phyloP scores from a whole-genome alignment of 2,888 invertebrate genomes.

The Mycogona germanica region DNA sequence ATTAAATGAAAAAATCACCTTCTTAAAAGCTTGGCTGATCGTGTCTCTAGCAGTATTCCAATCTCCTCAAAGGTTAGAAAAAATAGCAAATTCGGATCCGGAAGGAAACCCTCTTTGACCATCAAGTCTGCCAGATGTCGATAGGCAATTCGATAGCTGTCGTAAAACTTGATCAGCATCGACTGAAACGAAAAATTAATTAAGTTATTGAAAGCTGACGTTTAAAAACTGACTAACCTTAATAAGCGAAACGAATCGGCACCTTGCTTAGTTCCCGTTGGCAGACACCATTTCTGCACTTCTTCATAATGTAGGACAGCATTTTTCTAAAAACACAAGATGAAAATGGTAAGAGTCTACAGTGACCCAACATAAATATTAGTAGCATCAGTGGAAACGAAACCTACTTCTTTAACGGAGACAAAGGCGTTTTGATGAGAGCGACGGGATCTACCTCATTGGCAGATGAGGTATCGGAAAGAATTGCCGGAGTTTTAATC shows the following conservation, averaged over 20 bases:
- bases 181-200: constrained; percentile 20
- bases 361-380: too few relatives aligned
- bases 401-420: too few relatives aligned
- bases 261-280: constrained; percentile 10
- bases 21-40: constrained; percentile 18
- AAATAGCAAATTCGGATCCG: constrained; percentile 20
- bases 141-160: constrained; percentile 19
- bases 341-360: too few relatives aligned
- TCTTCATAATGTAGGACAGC: constrained; percentile 1
- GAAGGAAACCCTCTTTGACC: constrained; percentile 22
- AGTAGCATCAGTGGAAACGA: too few relatives aligned
- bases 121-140: constrained; percentile 18
- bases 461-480: too few relatives aligned
- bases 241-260: not conserved
- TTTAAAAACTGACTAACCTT: not conserved
- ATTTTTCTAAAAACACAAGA: not conserved
- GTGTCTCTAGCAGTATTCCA: constrained; percentile 16
- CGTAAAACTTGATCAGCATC: constrained; percentile 14
- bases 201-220: too few relatives aligned
- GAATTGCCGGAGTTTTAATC: too few relatives aligned
- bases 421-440: too few relatives aligned
- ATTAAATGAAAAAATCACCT: too few relatives aligned
- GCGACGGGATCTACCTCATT: too few relatives aligned
- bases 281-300: constrained; percentile 4
- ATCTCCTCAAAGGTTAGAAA: constrained; percentile 22